Evolutionary conservation across 2,113 vertebrate genomes (phyloP).

Genomic region (Pelusios castaneus): DNA sequence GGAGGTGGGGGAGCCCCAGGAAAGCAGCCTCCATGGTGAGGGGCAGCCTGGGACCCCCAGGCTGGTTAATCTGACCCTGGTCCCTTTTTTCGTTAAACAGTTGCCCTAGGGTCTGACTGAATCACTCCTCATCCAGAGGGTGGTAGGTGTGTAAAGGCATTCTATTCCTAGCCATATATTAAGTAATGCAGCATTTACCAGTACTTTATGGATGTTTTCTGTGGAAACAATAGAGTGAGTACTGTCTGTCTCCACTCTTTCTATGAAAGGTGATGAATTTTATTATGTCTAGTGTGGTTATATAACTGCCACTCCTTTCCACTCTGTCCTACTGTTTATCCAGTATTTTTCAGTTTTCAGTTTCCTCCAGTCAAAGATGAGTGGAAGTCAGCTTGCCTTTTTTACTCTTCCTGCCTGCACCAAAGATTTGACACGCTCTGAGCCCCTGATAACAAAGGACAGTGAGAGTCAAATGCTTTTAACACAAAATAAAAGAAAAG

Average conservation of each 20-base stretch:
- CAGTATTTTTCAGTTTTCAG: too few species aligned
- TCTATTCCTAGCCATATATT: background rate
- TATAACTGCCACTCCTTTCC: background rate
- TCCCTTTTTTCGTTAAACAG: background rate
- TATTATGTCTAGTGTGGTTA: background rate
- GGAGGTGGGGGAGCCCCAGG: too few species aligned
- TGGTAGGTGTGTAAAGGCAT: background rate
- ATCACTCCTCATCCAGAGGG: background rate
- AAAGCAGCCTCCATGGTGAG: too few species aligned
- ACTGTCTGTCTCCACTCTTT: too few species aligned
- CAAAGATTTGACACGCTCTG: background rate
- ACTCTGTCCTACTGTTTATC: background rate
- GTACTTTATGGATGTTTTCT: background rate
- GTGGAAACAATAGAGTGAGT: too few species aligned
- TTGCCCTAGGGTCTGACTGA: background rate
- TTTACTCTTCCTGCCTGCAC: background rate
- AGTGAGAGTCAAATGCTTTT: background rate
- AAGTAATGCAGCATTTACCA: background rate
- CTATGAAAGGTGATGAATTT: background rate
- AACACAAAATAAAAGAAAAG: background rate
- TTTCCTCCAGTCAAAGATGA: too few species aligned
- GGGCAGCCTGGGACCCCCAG: too few species aligned
- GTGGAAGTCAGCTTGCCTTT: background rate
- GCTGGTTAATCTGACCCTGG: too few species aligned
- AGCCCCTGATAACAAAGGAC: background rate